Evolutionary conservation across 35 echinoderm and acorn worm species (phyloP).

Genomic region (Lytechinus pictus): DNA sequence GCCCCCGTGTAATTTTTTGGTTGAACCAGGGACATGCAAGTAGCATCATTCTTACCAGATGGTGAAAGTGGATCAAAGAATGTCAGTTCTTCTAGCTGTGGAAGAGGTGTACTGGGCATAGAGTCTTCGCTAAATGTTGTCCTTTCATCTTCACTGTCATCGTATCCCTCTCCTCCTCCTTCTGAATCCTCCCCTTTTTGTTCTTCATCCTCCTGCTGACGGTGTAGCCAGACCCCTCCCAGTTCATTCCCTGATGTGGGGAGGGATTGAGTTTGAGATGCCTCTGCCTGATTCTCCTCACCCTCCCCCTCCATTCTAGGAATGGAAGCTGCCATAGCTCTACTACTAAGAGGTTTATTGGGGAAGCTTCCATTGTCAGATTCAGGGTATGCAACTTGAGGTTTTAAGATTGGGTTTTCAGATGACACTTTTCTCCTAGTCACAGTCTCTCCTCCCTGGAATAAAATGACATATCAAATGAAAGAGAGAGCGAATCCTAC

Average conservation of each 20-base stretch:
- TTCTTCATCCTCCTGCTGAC: constrained; percentile 85
- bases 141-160: constrained; percentile 83
- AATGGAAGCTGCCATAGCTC: constrained; percentile 29
- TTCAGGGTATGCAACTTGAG: constrained; percentile 36
- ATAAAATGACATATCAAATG: background rate
- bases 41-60: constrained; percentile 24
- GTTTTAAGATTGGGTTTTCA: constrained; percentile 53
- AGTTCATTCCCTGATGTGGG: constrained; percentile 23
- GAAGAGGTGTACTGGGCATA: constrained; percentile 80
- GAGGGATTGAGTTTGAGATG: background rate
- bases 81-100: constrained; percentile 88
- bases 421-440: constrained; percentile 34
- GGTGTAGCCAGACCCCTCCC: constrained; percentile 94
- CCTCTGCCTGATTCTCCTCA: constrained; percentile 40
- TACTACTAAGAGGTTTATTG: background rate
- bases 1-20: no score
- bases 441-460: constrained; percentile 74
- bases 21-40: no score
- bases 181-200: constrained; percentile 46
- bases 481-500: no score
- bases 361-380: constrained; percentile 26
- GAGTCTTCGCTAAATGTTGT: constrained; percentile 96
- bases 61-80: constrained; percentile 89
- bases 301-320: constrained; percentile 34
- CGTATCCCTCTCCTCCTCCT: constrained; percentile 57